Evolutionary conservation across 1,140 invertebrate genomes (phyloP), one percentile per base, ranked within the genome.

Genomic region (Heliconius hewitsoni): DNA sequence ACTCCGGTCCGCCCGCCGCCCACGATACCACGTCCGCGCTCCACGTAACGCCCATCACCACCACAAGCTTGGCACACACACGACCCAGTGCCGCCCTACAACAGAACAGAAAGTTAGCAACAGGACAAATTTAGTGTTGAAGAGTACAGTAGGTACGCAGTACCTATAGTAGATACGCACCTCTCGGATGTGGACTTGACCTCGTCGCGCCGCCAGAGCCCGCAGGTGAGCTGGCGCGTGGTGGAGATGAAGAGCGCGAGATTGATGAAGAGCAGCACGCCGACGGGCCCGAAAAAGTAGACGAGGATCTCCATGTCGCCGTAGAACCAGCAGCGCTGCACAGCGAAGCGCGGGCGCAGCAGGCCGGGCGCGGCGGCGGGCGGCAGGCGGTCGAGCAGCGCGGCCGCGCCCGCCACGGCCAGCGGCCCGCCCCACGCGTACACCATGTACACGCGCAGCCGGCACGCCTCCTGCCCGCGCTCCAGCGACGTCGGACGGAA

Each of bases 41-140:
- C 97, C 97, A 98, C 60, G 97, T 97, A 71, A 98, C 96, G 73
- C 97, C 97, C 97, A 98, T 98, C 55, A 98, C 97, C 8, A 98
- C 96, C 76, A 98, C 97, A 80, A 98, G 95, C 91, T 98, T 98
- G 88, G 97, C 95, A 89, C 97, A 98, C 2, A 98, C 97, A 71
- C 97, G 95, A 8, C 97, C 97, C 76, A 98, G 87, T 0, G 97
- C 96, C 74, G 97, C 96, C 86, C 97, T 97, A 95, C 95, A 74
- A 39, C 46, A 50, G 23, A 70, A 78, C 16, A 70, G 18, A 52
- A 0, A 52, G 50, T 52, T 18, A 52, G 50, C 18, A 19, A 52
- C 50, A 19, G 50, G 50, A 52, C 16, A 52, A 13, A 46, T 46
- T 13, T 34, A 73, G 37, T 52, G 23, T 23, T 8, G 11, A 23